Base-by-base conservation (phyloP, 2,113 vertebrate genomes). In the Ceyx melanurus region DNA sequence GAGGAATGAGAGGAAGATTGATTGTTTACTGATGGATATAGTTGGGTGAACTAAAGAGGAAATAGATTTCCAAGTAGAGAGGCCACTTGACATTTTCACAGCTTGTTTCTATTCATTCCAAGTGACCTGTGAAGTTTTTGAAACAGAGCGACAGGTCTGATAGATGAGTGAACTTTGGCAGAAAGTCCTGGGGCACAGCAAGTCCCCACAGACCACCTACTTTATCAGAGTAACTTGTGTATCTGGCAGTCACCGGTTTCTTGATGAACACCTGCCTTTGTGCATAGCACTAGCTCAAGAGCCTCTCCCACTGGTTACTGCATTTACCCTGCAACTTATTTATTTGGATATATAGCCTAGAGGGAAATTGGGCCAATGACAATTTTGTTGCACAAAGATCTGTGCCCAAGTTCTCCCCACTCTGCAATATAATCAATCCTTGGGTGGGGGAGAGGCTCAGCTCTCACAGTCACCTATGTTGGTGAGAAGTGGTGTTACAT, bases 31-130 rank as follows among this genome's bases (percentile, higher is more conserved):
- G 66, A 89, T 84, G 75, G 91, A 92, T 92, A 92, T 37, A 95
- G 74, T 12, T 89, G 86, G 61, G 48, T 86, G 80, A 86, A 93
- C 80, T 76, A 75, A 76, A 90, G 93, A 96, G 92, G 93, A 96
- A 96, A 72, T 91, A 68, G 87, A 82, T 93, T 93, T 89, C 75
- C 76, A 91, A 91, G 84, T 53, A 56, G 87, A 91, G 84, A 82
- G 71, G 60, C 75, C 85, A 96, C 96, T 95, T 91, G 89, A 96
- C 92, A 57, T 28, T 93, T 95, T 88, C 94, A 95, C 87, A 86
- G 91, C 93, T 90, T 66, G 58, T 33, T 84, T 43, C 83, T 82
- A 82, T 82, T 95, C 73, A 89, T 91, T 68, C 65, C 53, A 73
- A 93, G 74, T 89, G 91, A 94, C 91, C 92, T 92, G 82, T 60